Evolutionary conservation across 2,888 invertebrate species (phyloP).

Genomic region (Sphaerophoria taeniata): DNA sequence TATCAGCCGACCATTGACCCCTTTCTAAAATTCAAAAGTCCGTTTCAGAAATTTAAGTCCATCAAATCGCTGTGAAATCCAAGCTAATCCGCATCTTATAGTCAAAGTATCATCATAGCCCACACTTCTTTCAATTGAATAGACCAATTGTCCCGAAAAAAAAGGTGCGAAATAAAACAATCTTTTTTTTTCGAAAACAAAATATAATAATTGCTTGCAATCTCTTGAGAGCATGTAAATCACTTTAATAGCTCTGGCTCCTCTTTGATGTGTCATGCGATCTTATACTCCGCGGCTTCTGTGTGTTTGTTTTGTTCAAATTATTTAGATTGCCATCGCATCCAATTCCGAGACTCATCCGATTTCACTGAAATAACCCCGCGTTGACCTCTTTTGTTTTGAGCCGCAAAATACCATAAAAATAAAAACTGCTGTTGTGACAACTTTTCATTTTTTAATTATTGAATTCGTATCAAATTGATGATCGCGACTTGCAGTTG

Average conservation of each 20-base stretch:
- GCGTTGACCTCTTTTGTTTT: slow-evolving; percentile 50
- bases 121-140: slow-evolving; percentile 36
- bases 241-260: slow-evolving; percentile 28
- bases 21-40: background rate
- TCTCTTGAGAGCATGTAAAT: slow-evolving; percentile 16
- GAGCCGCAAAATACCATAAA: slow-evolving; percentile 45
- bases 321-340: background rate
- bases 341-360: slow-evolving; percentile 6
- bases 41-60: background rate
- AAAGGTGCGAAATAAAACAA: slow-evolving; percentile 38
- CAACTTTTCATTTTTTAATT: slow-evolving; percentile 48
- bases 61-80: slow-evolving; percentile 4
- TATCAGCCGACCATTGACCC: slow-evolving; percentile 10
- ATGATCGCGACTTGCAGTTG: slow-evolving; percentile 50
- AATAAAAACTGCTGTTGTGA: slow-evolving; percentile 64
- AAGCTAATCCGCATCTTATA: slow-evolving; percentile 16
- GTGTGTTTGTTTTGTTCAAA: background rate
- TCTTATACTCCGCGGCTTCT: background rate
- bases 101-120: slow-evolving; percentile 23
- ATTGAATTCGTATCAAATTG: slow-evolving; percentile 53
- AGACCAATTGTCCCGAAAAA: slow-evolving; percentile 20
- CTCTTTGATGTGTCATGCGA: slow-evolving; percentile 2
- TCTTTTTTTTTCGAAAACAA: background rate
- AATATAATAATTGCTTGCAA: background rate
- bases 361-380: slow-evolving; percentile 25